phyloP scores from a whole-genome alignment of 2,888 invertebrate species.

The Augiades crinisus region DNA sequence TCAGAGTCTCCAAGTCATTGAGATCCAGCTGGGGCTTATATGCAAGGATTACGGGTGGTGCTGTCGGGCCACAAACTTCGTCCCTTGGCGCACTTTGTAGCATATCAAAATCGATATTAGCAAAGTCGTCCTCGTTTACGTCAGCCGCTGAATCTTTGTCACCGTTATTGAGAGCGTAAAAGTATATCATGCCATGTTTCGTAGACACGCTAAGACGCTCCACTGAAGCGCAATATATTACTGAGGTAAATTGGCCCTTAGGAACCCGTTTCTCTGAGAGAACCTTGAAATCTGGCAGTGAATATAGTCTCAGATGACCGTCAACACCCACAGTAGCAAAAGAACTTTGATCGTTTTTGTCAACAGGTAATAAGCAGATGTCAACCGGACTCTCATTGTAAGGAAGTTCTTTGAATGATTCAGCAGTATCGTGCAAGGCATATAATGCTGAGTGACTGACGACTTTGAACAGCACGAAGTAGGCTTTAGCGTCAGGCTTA shows the following conservation, averaged over 20 bases:
- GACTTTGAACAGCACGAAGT: constrained; percentile 65
- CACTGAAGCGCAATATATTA: constrained; percentile 92
- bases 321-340: constrained; percentile 88
- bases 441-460: constrained; percentile 60
- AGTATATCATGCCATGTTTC: constrained; percentile 89
- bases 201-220: constrained; percentile 94
- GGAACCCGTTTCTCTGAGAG: constrained; percentile 86
- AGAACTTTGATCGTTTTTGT: constrained; percentile 78
- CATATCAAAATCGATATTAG: constrained; percentile 73
- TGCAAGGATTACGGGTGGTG: constrained; percentile 72
- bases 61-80: constrained; percentile 51
- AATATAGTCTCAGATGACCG: constrained; percentile 87
- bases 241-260: constrained; percentile 88
- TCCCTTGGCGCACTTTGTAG: constrained; percentile 61
- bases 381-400: constrained; percentile 86
- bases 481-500: constrained; percentile 57
- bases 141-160: constrained; percentile 88
- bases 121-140: constrained; percentile 85
- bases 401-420: constrained; percentile 82
- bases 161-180: constrained; percentile 88
- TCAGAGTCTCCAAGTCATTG: constrained; percentile 84
- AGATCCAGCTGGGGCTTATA: constrained; percentile 81
- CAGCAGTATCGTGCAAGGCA: constrained; percentile 81
- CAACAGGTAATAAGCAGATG: constrained; percentile 84
- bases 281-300: constrained; percentile 85